Evolutionary conservation across 1,140 invertebrate species (phyloP).

Genomic region (Hetaerina americana): DNA sequence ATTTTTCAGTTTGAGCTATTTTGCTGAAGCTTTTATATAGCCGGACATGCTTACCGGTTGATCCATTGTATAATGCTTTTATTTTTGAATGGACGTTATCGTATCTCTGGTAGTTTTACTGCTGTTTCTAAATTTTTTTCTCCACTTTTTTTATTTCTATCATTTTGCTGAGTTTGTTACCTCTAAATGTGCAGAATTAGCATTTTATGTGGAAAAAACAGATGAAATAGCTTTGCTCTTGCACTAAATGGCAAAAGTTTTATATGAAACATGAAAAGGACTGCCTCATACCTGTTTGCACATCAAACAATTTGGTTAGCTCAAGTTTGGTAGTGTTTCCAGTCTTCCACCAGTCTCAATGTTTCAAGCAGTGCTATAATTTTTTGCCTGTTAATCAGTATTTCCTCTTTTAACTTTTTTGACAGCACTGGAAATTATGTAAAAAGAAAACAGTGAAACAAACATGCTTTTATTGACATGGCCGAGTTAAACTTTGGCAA

Average conservation of each 20-base stretch:
- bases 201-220: background rate
- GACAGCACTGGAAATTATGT: background rate
- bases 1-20: constrained; percentile 19
- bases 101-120: constrained; percentile 10
- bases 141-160: constrained; percentile 7
- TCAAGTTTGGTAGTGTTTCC: background rate
- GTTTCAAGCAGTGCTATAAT: background rate
- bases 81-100: background rate
- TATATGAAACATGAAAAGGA: background rate
- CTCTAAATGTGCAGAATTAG: background rate
- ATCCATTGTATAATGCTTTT: constrained; percentile 30
- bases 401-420: constrained; percentile 4
- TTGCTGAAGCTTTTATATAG: constrained; percentile 27
- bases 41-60: constrained; percentile 32
- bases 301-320: background rate
- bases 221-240: background rate
- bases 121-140: constrained; percentile 8
- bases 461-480: background rate
- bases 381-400: constrained; percentile 1
- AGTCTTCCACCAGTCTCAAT: background rate
- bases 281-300: background rate
- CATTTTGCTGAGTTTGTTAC: no score
- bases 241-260: background rate
- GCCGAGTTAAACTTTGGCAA: background rate
- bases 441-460: background rate